A percentile compares a stretch with the other conserved stretches of the same genome.
These are phyloP conservation scores for Chouioia cunea DNA, from an alignment of 2,888 invertebrate species.

Conservation along the genomic window DNA sequence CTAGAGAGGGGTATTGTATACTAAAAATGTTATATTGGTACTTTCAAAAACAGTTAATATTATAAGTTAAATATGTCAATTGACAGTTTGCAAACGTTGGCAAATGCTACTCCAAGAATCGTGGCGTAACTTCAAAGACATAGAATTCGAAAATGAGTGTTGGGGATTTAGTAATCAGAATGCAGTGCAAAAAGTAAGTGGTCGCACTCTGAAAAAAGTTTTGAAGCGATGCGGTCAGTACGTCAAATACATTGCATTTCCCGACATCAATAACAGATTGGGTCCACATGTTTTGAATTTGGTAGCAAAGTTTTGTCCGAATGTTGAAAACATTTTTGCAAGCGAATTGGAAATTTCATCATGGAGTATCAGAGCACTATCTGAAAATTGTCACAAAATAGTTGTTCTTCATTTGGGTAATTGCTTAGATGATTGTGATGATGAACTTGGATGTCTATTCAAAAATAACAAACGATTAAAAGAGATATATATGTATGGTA, in stretches of 20 bases:
- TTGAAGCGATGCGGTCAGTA: constrained; percentile 24
- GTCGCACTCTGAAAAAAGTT: constrained; percentile 14
- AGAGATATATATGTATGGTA: neutral
- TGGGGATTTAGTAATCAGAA: constrained; percentile 16
- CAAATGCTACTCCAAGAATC: constrained; percentile 28
- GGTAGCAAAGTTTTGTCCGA: constrained; percentile 29
- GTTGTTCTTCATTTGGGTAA: constrained; percentile 8
- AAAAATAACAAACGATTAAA: constrained; percentile 14
- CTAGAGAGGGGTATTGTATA: constrained; percentile 34
- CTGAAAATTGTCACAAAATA: constrained; percentile 23
- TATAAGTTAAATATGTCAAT: neutral
- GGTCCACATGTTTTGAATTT: constrained; percentile 16
- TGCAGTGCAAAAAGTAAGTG: neutral
- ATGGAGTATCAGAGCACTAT: constrained; percentile 17
- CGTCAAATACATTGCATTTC: constrained; percentile 7
- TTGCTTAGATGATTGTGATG: constrained; percentile 24
- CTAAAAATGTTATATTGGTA: neutral
- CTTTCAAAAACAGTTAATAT: neutral
- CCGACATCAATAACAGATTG: neutral
- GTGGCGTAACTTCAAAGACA: constrained; percentile 29
- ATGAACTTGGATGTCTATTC: constrained; percentile 22
- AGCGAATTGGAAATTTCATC: constrained; percentile 16
- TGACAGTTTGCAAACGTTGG: constrained; percentile 40
- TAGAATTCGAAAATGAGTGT: constrained; percentile 26
- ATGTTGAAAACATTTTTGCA: constrained; percentile 10